phyloP scores from a whole-genome alignment of 2,113 vertebrate species.

The Pagrus major region DNA sequence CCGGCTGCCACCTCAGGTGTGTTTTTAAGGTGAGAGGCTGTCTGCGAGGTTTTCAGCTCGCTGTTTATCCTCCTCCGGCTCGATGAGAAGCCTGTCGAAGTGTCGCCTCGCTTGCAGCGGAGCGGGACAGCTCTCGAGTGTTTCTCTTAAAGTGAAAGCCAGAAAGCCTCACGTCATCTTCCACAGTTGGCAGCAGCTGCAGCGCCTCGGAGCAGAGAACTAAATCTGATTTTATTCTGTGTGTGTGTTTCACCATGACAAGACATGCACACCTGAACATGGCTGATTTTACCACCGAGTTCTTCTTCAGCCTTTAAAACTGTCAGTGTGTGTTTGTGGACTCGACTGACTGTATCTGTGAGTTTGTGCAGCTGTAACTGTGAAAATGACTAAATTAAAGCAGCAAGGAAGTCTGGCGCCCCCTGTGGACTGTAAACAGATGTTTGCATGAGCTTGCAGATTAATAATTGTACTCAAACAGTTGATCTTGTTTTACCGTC shows the following conservation, averaged over 20 bases:
- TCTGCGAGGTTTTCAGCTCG: conserved; percentile 36
- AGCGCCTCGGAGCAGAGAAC: conserved; percentile 29
- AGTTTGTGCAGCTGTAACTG: not conserved
- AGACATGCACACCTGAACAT: conserved; percentile 1
- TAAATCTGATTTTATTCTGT: not conserved
- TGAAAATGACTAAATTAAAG: not conserved
- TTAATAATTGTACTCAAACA: no score
- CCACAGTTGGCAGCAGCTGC: conserved; percentile 41
- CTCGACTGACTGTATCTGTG: not conserved
- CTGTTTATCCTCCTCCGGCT: conserved; percentile 58
- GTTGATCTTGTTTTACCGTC: no score
- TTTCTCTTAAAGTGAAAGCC: conserved; percentile 38
- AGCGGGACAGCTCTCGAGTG: conserved; percentile 40
- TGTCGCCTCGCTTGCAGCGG: conserved; percentile 23
- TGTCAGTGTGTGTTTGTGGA: not conserved
- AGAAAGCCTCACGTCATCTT: conserved; percentile 11
- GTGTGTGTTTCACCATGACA: conserved; percentile 25
- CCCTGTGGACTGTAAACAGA: no score
- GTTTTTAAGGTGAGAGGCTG: conserved; percentile 65
- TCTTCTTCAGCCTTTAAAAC: not conserved
- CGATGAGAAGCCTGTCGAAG: conserved; percentile 36
- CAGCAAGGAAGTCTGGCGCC: no score
- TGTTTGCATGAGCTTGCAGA: no score
- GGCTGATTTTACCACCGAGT: not conserved
- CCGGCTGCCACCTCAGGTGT: conserved; percentile 63